phyloP scores from a whole-genome alignment of 2,113 vertebrate species.

The Colius striatus region DNA sequence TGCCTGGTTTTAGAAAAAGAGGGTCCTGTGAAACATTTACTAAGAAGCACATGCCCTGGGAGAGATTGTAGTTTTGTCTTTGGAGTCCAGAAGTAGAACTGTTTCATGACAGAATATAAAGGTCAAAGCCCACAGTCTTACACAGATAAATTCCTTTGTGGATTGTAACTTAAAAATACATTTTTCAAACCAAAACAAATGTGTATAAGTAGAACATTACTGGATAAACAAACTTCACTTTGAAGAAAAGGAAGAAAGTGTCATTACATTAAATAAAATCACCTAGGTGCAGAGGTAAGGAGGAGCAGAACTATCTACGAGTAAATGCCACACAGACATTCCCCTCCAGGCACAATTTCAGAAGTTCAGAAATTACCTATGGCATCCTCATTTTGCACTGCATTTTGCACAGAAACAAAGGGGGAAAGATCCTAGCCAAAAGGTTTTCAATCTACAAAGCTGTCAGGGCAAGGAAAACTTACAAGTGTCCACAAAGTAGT shows the following conservation, averaged over 20 bases:
- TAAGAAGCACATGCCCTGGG: neutral
- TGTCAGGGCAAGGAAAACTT: neutral
- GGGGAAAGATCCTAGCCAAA: neutral
- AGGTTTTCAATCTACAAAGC: neutral
- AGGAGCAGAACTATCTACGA: neutral
- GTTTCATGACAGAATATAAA: neutral
- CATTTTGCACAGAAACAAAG: neutral
- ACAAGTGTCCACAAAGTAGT: neutral
- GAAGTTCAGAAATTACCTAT: neutral
- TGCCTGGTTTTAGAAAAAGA: neutral
- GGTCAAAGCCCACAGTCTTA: neutral
- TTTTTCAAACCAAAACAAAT: neutral
- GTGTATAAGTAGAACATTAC: neutral
- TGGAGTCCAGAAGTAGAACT: neutral
- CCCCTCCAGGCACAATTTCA: neutral
- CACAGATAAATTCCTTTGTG: neutral
- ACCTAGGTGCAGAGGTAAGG: fast-evolving
- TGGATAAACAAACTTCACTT: neutral
- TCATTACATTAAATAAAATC: neutral
- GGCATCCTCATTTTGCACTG: neutral
- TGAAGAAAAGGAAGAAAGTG: neutral
- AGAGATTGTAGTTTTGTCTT: neutral
- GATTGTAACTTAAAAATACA: neutral
- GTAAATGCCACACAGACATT: neutral
- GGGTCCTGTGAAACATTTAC: neutral